These are phyloP conservation scores for Metallyticus violacea DNA, from an alignment of 2,888 invertebrate species.

Conservation along the genomic window DNA sequence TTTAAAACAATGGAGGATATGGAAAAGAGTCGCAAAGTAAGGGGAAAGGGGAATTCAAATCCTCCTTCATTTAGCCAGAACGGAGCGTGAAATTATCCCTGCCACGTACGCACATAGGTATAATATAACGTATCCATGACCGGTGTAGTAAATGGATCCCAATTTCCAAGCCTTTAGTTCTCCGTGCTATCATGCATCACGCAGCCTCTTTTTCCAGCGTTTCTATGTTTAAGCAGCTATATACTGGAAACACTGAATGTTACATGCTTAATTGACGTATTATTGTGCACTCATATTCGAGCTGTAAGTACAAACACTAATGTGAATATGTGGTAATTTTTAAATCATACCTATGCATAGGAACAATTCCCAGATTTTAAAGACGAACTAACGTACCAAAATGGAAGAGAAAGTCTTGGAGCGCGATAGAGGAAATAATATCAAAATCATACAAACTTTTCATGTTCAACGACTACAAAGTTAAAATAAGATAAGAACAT, in stretches of 20 bases:
- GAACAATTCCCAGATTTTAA: too few species aligned
- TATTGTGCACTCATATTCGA: too few species aligned
- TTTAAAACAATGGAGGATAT: not conserved
- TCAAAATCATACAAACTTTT: too few species aligned
- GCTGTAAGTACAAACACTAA: too few species aligned
- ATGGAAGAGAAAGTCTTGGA: too few species aligned
- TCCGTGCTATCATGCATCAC: not conserved
- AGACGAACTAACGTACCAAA: too few species aligned
- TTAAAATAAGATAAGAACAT: too few species aligned
- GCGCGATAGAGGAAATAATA: too few species aligned
- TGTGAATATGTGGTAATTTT: too few species aligned
- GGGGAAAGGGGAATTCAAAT: not conserved
- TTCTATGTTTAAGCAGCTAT: not conserved
- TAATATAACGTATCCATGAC: not conserved
- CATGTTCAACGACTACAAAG: too few species aligned
- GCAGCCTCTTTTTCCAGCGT: not conserved
- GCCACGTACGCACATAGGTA: not conserved
- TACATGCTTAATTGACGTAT: not conserved
- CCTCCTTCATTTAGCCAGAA: constrained; percentile 22
- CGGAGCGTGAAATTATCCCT: constrained; percentile 25
- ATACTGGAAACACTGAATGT: not conserved
- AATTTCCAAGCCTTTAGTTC: not conserved
- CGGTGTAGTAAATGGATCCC: not conserved
- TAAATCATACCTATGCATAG: too few species aligned
- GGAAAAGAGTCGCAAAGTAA: constrained; percentile 5